Conservation (phyloP, 2,888 invertebrate species). For the Neocrepidodera transversa region DNA sequence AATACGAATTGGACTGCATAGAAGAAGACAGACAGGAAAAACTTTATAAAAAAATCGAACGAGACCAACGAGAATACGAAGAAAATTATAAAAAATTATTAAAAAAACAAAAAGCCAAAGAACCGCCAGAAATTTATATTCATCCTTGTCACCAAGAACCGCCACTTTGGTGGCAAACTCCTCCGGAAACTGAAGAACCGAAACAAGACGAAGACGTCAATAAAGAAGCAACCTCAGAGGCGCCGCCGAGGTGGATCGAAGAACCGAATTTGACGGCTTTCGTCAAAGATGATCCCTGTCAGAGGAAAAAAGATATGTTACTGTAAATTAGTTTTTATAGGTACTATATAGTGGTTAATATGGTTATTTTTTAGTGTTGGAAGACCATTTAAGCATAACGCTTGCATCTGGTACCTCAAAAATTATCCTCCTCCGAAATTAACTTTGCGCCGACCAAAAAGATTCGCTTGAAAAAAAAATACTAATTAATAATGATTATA, state of each 20-base stretch:
- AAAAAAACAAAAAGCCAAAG: slow-evolving; percentile 41
- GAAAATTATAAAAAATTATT: slow-evolving; percentile 37
- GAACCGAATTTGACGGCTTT: slow-evolving; percentile 62
- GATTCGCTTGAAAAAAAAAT: neutral
- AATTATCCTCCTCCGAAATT: slow-evolving; percentile 63
- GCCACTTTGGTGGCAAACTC: slow-evolving; percentile 53
- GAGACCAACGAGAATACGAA: slow-evolving; percentile 46
- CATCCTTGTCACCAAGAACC: slow-evolving; percentile 45
- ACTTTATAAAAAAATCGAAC: slow-evolving; percentile 52
- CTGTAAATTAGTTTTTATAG: too few species aligned
- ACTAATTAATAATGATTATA: too few species aligned
- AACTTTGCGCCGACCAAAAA: neutral
- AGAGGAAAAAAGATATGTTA: slow-evolving; percentile 52
- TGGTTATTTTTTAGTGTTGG: slow-evolving; percentile 60
- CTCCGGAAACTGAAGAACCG: slow-evolving; percentile 2
- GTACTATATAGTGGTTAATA: neutral
- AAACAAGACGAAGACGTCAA: neutral
- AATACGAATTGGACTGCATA: slow-evolving; percentile 66
- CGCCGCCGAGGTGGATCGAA: slow-evolving; percentile 62
- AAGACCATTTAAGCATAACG: slow-evolving; percentile 64
- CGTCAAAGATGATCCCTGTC: slow-evolving; percentile 51
- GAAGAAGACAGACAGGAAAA: slow-evolving; percentile 57
- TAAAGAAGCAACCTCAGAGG: slow-evolving; percentile 3
- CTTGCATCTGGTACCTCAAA: slow-evolving; percentile 66
- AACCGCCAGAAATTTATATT: slow-evolving; percentile 40